Base-by-base conservation (phyloP, 2,888 invertebrate species). In the Hyalella azteca region DNA sequence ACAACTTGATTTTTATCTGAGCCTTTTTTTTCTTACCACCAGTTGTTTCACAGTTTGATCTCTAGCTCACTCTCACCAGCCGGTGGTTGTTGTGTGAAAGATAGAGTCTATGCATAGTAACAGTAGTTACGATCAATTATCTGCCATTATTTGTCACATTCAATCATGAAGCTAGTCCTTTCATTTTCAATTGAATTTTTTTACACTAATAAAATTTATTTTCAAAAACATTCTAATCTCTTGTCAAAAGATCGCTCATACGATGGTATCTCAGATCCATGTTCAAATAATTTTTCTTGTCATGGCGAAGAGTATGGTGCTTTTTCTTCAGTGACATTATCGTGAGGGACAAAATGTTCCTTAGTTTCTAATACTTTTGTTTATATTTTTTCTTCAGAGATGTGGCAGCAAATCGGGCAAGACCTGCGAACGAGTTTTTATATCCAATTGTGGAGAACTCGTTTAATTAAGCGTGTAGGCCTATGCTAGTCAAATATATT, bases 361-460 rank as follows among this genome's bases (percentile, higher is more conserved):
- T 26, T 26, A 73, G 32, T 79, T 66, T 22, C 15, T 59, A 22
- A 54, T 73, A 73, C 22, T 66, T 26, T 9, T 77, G 80, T 49
- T 78, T 54, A 77, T 79, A 85, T 83, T 73, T 81, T 81, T 87
- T 87, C 79, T 40, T 36, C 85, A 89, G 88, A 92, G 92, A 86
- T 94, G 92, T 87, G 96, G 96, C 22, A 91, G 92, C 66, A 95
- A 95, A 88, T 89, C 92, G 4, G 96, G 96, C 5, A 91, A 92
- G 3, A 92, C 95, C 0, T 91, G 92, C 0, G 93, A 94, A 86
- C 95, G 93, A 90, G 91, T 95, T 79, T 90, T 91, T 4, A 94
- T 96, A 86, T 91, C 92, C 86, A 92, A 94, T 84, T 96, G 95
- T 89, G 96, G 96, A 73, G 95, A 96, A 91, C 90, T 96, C 22